phyloP scores from a whole-genome alignment of 2,113 vertebrate genomes.

The Parus major region DNA sequence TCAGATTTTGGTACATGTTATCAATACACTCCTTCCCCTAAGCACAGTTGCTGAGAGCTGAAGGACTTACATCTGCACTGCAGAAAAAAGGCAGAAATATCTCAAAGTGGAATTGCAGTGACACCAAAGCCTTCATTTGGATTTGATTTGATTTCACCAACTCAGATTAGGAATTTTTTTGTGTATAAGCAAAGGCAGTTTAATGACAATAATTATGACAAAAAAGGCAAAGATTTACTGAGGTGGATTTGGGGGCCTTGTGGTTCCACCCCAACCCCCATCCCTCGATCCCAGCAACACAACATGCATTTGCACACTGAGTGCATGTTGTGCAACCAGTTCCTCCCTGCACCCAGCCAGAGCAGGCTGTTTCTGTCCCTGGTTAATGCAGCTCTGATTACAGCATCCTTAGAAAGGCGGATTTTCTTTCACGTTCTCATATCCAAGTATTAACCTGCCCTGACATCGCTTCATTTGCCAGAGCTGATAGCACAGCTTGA shows the following conservation, averaged over 20 bases:
- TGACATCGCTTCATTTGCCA: not conserved
- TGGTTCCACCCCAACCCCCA: rapidly evolving
- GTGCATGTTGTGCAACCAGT: not conserved
- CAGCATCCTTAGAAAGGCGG: not conserved
- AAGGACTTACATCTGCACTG: not conserved
- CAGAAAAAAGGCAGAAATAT: not conserved
- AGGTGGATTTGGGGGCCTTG: not conserved
- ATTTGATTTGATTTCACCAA: not conserved
- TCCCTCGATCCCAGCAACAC: not conserved
- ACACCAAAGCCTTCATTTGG: not conserved
- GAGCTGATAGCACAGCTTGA: not conserved
- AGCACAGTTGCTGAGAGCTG: not conserved
- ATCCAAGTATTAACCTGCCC: slow-evolving; percentile 11
- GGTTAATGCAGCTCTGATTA: not conserved
- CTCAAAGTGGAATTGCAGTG: not conserved
- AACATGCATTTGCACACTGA: not conserved
- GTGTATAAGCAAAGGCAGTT: not conserved
- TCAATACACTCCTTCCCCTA: not conserved
- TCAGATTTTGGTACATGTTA: not conserved
- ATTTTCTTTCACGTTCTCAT: slow-evolving; percentile 13
- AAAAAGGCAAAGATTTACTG: not conserved
- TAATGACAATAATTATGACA: not conserved
- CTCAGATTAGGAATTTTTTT: not conserved
- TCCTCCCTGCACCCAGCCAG: not conserved
- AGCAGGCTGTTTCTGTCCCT: not conserved